Evolutionary conservation across 2,797 vertebrate genomes (phyloP).

Genomic region (Adrianichthys oophorus): DNA sequence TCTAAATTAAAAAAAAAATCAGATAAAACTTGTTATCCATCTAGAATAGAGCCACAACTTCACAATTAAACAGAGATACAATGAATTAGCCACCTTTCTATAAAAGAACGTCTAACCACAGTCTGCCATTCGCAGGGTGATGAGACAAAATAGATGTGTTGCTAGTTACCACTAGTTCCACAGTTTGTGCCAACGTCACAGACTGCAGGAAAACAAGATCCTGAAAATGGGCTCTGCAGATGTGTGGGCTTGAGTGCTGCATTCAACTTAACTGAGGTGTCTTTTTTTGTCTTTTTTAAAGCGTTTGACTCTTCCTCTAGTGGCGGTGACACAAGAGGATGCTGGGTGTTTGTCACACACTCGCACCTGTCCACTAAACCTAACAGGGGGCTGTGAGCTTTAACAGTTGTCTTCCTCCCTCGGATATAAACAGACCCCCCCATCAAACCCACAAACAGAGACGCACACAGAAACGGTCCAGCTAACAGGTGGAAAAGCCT

Average conservation of each 20-base stretch:
- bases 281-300: no score
- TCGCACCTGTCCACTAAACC: constrained; percentile 66
- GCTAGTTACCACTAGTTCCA: background rate
- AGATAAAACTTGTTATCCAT: no score
- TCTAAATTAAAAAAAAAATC: no score
- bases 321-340: constrained; percentile 22
- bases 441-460: constrained; percentile 16
- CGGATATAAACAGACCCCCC: constrained; percentile 29
- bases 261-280: no score
- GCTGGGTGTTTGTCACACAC: constrained; percentile 20
- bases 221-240: constrained; percentile 10
- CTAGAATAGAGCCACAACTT: no score
- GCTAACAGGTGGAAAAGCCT: constrained; percentile 40
- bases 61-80: no score
- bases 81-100: no score
- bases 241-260: background rate
- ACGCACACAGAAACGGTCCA: constrained; percentile 12
- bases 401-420: constrained; percentile 57
- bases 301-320: no score
- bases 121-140: no score
- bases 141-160: background rate
- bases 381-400: constrained; percentile 57
- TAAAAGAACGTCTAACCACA: no score
- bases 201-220: background rate
- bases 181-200: background rate